Evolutionary conservation across 37 sponge, comb jelly and placozoan genomes (phyloP), one percentile per base, ranked within the genome.

Genomic region (Petrosia ficiformis): DNA sequence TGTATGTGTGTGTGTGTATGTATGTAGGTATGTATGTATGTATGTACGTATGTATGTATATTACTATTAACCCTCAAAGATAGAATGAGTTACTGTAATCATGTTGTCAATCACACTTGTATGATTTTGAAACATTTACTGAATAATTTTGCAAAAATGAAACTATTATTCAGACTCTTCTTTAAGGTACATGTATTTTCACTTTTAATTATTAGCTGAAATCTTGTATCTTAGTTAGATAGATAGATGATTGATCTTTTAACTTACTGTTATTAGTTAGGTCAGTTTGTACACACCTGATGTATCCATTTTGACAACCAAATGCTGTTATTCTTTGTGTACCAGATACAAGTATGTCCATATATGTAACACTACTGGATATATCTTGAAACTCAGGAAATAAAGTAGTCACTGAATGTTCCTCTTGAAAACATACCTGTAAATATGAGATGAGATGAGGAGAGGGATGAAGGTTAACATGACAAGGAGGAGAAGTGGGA

Each of bases 311-410:
- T 59, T 90, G 91, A 37, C 91, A 82, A 33, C 87, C 91, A 0
- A 86, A 43, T 1, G 78, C 86, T 2, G 91, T 86, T 31, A 77
- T 39, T 28, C 88, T 36, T 61, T 78, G 72, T 28, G 32, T 25
- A 24, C 42, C 72, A 16, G 73, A 42, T 42, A 77, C 29, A 48
- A 54, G 64, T 44, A 82, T 73, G 65, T 82, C 83, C 75, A 88
- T 65, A 63, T 69, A 58, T 1, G 88, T 88, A 19, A 82, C 70
- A 42, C 79, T 82, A 44, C 88, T 88, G 39, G 83, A 63, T 0
- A 88, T 68, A 30, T 82, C 74, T 0, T 44, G 37, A n/a, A 88
- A 58, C 67, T 88, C 88, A 25, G 88, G 88, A 59, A 88, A 88
- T 59, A 74, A 87, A 1, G 4, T 24, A 34, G 57, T 44, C 8